Conservation (phyloP, 2,113 vertebrate species). For the Petroica traversi region DNA sequence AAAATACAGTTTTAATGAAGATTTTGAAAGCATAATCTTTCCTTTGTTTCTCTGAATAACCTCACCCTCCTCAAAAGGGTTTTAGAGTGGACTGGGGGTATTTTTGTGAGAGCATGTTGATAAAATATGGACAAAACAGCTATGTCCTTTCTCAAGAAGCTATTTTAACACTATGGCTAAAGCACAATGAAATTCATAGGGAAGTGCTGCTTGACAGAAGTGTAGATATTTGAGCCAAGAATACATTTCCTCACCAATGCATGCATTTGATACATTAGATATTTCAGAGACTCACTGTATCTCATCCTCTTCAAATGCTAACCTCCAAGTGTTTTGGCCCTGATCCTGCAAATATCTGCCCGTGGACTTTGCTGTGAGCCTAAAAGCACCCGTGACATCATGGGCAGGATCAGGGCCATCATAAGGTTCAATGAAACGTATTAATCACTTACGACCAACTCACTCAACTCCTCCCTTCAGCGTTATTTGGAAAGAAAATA, state of each 20-base stretch:
- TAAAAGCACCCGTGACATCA: no score
- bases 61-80: not conserved
- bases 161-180: not conserved
- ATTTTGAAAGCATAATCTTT: not conserved
- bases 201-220: not conserved
- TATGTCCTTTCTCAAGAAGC: not conserved
- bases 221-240: not conserved
- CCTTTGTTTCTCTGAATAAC: not conserved
- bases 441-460: slow-evolving; percentile 44
- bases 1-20: not conserved
- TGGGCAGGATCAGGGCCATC: not conserved
- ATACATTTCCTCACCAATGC: not conserved
- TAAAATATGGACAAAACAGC: not conserved
- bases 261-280: not conserved
- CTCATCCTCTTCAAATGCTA: not conserved
- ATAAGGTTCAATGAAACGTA: slow-evolving; percentile 15
- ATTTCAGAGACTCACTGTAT: not conserved
- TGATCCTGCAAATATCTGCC: not conserved
- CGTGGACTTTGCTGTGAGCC: no score
- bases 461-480: slow-evolving; percentile 46
- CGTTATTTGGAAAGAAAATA: slow-evolving; percentile 48
- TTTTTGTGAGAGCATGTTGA: not conserved
- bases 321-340: not conserved
- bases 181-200: not conserved
- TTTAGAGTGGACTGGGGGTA: not conserved